A percentile compares a stretch with the other conserved stretches of the same genome.
Conservation (phyloP, 2,797 vertebrate species). For the Bradypodion ventrale region DNA sequence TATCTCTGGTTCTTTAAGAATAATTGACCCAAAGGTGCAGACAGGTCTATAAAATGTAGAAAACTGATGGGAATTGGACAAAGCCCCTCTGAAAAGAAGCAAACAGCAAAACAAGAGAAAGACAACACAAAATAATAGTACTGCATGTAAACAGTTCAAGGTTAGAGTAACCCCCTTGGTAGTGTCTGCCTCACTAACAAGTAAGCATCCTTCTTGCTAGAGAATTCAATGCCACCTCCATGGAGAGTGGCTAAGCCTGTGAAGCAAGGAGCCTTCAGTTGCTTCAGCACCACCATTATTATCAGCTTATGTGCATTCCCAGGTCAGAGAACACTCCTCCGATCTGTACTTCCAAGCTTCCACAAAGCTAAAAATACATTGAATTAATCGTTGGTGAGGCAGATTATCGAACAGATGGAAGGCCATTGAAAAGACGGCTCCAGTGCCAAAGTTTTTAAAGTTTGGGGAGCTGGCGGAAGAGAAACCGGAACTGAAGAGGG, state of each 20-base stretch:
- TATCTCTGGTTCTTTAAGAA: no score
- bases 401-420: constrained; percentile 23
- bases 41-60: no score
- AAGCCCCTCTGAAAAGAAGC: no score
- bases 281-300: constrained; percentile 5
- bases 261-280: background rate
- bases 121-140: no score
- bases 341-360: constrained; percentile 4
- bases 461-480: background rate
- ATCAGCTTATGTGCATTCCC: constrained; percentile 6
- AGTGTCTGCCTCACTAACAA: background rate
- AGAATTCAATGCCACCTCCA: background rate
- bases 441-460: background rate
- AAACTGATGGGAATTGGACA: no score
- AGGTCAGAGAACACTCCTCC: background rate
- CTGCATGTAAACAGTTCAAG: no score
- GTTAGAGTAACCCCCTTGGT: no score
- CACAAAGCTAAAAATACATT: constrained; percentile 25
- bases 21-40: no score
- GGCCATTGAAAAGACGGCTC: background rate
- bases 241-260: constrained; percentile 7
- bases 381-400: constrained; percentile 1
- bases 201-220: background rate
- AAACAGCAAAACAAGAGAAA: no score
- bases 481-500: constrained; percentile 4